These are phyloP conservation scores for Brachyistius frenatus DNA, from an alignment of 2,113 vertebrate species.

Conservation along the genomic window DNA sequence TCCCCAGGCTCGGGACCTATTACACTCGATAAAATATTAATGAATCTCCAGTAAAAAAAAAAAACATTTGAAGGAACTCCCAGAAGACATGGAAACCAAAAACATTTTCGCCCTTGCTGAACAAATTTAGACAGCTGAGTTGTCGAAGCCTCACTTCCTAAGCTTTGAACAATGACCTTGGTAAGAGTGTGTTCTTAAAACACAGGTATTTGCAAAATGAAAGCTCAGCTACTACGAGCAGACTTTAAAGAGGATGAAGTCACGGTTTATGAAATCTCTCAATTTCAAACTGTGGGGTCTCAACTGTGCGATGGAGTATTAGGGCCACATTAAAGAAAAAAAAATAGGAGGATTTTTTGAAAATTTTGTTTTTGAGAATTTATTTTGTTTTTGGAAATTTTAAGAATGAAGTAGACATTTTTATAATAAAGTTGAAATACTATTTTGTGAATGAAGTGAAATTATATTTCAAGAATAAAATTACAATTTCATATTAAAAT, in stretches of 20 bases:
- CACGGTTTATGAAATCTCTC: neutral
- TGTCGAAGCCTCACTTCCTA: slow-evolving; percentile 1
- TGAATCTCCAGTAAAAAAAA: slow-evolving; percentile 88
- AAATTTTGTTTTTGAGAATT: too few species aligned
- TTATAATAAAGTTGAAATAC: too few species aligned
- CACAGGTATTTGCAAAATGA: slow-evolving; percentile 27
- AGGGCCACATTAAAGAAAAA: too few species aligned
- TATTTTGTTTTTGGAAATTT: too few species aligned
- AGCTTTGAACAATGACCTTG: slow-evolving; percentile 35
- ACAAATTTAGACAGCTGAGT: slow-evolving; percentile 11
- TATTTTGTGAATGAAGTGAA: too few species aligned
- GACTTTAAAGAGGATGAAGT: slow-evolving; percentile 14
- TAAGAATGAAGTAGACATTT: too few species aligned
- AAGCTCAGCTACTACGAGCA: slow-evolving; percentile 1
- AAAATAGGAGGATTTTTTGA: too few species aligned
- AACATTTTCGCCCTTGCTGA: slow-evolving; percentile 28
- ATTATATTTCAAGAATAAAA: too few species aligned
- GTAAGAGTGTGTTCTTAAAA: slow-evolving; percentile 5
- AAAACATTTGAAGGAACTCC: slow-evolving; percentile 88
- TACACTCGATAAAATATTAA: slow-evolving; percentile 95
- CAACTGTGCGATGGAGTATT: too few species aligned
- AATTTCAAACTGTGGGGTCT: neutral
- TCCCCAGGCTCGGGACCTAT: slow-evolving; percentile 91
- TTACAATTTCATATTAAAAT: too few species aligned
- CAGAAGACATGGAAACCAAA: slow-evolving; percentile 76